phyloP scores from a whole-genome alignment of 2,888 invertebrate species.

The Archips xylosteana region DNA sequence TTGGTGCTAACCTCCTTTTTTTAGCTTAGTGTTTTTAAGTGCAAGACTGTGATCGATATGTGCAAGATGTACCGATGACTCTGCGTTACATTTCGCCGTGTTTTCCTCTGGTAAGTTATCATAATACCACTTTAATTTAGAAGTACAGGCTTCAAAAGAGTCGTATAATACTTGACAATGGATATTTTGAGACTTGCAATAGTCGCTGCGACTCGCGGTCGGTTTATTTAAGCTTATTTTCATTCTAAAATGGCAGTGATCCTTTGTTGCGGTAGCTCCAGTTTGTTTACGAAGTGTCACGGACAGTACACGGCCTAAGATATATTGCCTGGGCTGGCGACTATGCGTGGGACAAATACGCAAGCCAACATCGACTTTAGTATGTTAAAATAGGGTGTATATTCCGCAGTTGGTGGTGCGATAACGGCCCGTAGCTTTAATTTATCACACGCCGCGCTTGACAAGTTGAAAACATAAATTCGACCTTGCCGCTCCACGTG shows the following conservation, averaged over 20 bases:
- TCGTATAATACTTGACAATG: constrained; percentile 48
- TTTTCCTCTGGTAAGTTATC: constrained; percentile 74
- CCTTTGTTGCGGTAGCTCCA: constrained; percentile 84
- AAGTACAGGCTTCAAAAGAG: constrained; percentile 45
- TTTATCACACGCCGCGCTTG: constrained; percentile 86
- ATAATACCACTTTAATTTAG: constrained; percentile 40
- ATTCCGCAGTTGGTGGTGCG: constrained; percentile 51
- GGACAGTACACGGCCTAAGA: constrained; percentile 86
- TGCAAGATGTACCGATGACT: constrained; percentile 85
- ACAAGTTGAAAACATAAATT: constrained; percentile 87
- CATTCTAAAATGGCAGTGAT: constrained; percentile 58
- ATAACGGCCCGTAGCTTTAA: constrained; percentile 86
- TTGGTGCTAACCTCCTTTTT: constrained; percentile 82
- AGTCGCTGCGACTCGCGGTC: constrained; percentile 46
- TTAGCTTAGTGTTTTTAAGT: constrained; percentile 82
- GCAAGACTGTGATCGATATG: constrained; percentile 85
- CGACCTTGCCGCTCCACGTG: constrained; percentile 85
- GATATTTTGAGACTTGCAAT: constrained; percentile 49
- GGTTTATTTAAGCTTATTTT: constrained; percentile 50
- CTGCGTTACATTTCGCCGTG: constrained; percentile 66
- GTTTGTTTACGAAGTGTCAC: constrained; percentile 87
- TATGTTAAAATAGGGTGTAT: constrained; percentile 47
- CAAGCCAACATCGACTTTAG: constrained; percentile 61
- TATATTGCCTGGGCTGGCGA: constrained; percentile 86
- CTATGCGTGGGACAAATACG: constrained; percentile 77